Percentiles rank a stretch among this genome's conserved stretches.
These are phyloP conservation scores for Leptothorax acervorum DNA, from an alignment of 2,888 invertebrate genomes.

Conservation along the genomic window DNA sequence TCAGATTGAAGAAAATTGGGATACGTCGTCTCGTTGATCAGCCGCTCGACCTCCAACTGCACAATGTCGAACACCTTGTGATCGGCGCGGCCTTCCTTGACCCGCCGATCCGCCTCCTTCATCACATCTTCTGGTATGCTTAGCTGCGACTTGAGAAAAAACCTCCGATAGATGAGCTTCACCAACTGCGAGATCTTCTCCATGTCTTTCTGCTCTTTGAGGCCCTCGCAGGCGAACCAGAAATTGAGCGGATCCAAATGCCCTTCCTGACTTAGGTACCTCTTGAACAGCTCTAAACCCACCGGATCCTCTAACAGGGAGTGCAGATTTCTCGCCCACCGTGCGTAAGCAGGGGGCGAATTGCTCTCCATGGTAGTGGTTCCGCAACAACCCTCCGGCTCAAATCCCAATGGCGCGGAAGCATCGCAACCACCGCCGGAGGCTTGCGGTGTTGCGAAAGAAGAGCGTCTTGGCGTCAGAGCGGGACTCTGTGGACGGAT, in stretches of 20 bases:
- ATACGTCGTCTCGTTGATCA: constrained; percentile 95
- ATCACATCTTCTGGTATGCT: constrained; percentile 94
- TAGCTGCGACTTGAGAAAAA: constrained; percentile 93
- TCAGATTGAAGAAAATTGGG: constrained; percentile 97
- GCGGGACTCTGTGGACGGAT: constrained; percentile 84
- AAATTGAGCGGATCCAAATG: constrained; percentile 95
- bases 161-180: constrained; percentile 92
- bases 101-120: constrained; percentile 91
- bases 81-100: constrained; percentile 91
- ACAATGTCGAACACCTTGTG: constrained; percentile 94
- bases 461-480: constrained; percentile 85
- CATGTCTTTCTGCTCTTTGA: constrained; percentile 92
- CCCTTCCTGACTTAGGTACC: constrained; percentile 93
- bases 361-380: constrained; percentile 84
- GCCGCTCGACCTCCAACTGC: constrained; percentile 93
- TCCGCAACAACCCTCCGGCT: constrained; percentile 87
- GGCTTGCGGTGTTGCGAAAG: constrained; percentile 80
- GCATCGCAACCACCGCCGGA: constrained; percentile 81
- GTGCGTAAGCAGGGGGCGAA: constrained; percentile 91
- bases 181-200: constrained; percentile 91
- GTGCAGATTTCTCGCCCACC: constrained; percentile 95
- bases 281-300: constrained; percentile 95
- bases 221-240: constrained; percentile 97
- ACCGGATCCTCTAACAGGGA: constrained; percentile 94
- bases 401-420: constrained; percentile 87